Evolutionary conservation across 2,888 invertebrate species (phyloP).

Genomic region (Pherbina coryleti): DNA sequence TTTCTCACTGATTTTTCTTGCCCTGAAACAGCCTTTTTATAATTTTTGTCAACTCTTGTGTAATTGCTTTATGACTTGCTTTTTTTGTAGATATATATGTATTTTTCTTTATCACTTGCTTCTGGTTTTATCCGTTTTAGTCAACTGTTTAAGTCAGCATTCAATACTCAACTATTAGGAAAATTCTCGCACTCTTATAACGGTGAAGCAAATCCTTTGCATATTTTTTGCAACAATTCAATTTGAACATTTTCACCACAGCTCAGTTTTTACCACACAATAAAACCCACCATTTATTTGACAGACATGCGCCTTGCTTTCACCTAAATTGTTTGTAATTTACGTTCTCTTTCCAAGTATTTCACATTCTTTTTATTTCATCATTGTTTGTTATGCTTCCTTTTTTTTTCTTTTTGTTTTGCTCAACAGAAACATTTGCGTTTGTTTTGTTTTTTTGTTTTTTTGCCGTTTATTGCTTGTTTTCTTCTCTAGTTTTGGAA

Average conservation of each 20-base stretch:
- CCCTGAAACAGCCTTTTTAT: not conserved
- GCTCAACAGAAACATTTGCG: constrained; percentile 14
- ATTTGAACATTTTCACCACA: too few species aligned
- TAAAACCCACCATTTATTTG: not conserved
- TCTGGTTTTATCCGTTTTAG: constrained; percentile 18
- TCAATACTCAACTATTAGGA: constrained; percentile 51
- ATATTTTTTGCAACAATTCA: too few species aligned
- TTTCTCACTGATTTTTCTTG: not conserved
- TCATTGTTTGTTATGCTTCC: not conserved
- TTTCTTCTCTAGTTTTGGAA: too few species aligned
- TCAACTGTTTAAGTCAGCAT: constrained; percentile 45
- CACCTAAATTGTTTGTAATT: not conserved
- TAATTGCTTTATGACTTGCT: constrained; percentile 44
- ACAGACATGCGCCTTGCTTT: not conserved
- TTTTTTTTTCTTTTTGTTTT: constrained; percentile 2
- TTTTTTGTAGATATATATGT: not conserved
- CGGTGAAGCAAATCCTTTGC: not conserved
- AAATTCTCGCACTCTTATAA: not conserved
- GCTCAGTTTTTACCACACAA: not conserved
- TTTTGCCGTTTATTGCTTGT: not conserved
- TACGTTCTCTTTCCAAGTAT: not conserved
- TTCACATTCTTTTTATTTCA: not conserved
- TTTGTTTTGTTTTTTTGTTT: not conserved
- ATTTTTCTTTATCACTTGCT: not conserved
- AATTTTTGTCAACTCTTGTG: constrained; percentile 49